Base-by-base conservation (phyloP, 1,140 invertebrate species). In the Andricus grossulariae region DNA sequence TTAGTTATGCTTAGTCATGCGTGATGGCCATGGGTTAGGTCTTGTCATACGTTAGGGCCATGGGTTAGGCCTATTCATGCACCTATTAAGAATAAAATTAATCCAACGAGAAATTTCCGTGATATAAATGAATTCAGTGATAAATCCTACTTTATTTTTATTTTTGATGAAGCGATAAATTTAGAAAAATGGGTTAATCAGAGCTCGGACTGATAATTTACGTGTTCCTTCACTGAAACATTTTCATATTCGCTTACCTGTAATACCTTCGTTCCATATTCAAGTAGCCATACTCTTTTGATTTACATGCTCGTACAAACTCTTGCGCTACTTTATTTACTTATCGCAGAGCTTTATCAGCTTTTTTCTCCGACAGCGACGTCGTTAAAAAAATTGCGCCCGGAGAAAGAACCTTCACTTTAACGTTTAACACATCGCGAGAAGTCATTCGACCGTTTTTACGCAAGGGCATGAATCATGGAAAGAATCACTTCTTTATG, bases 301-400 rank as follows among this genome's bases (percentile, higher is more conserved):
- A 66, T 66, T 66, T 39, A 66, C 19, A 66, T 66, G 57, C 57
- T 66, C 57, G 21, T 39, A 66, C 57, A 66, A 66, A 66, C 57
- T 32, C 57, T 25, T 66, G 57, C 57, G 21, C 57, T 66, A 66
- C 57, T 66, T 66, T 66, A 66, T 66, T 66, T 66, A 66, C 57
- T 66, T 66, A 66, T 66, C 57, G 57, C 25, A 39, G 12, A 15
- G 57, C 25, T 66, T 66, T 66, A 66, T 66, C 57, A 25, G 39
- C 25, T 66, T 39, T 25, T 66, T 66, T 39, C 57, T 66, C 21
- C 15, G 13, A 21, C 57, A 66, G 57, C 25, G n/a, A 39, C 57
- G 57, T 66, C 13, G 19, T 66, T 32, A 32, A 66, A 66, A 57
- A 57, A 60, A 32, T 60, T 60, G 57, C 57, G 16, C 57, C 19